These are phyloP conservation scores for Drosophila oshimai DNA, from an alignment of 1,140 invertebrate genomes.

Conservation along the genomic window DNA sequence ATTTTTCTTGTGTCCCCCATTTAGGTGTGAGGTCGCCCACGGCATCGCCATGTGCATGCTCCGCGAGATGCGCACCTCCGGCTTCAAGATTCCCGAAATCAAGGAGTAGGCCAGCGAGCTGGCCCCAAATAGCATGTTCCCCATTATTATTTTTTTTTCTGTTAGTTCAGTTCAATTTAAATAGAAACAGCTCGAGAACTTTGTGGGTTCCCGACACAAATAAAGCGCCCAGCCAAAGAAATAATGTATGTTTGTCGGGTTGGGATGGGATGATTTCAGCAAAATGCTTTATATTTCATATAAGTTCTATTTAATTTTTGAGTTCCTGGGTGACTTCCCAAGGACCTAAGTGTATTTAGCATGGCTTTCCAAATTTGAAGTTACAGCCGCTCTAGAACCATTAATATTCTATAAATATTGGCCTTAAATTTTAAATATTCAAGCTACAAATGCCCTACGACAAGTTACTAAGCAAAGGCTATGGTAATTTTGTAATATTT, in stretches of 20 bases:
- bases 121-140: background rate
- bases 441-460: too few species aligned
- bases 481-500: too few species aligned
- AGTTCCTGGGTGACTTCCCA: too few species aligned
- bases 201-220: slow-evolving; percentile 54
- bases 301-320: too few species aligned
- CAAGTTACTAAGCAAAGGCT: too few species aligned
- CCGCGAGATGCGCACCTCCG: slow-evolving; percentile 40
- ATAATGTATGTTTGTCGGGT: background rate
- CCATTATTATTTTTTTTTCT: slow-evolving; percentile 16
- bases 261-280: background rate
- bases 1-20: background rate
- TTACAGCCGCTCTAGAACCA: too few species aligned
- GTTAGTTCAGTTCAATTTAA: slow-evolving; percentile 14
- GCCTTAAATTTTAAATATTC: too few species aligned
- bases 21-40: slow-evolving; percentile 66
- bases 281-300: too few species aligned
- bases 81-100: slow-evolving; percentile 58
- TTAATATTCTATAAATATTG: too few species aligned
- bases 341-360: too few species aligned
- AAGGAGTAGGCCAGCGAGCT: slow-evolving; percentile 34
- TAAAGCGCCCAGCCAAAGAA: slow-evolving; percentile 39
- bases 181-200: background rate
- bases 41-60: slow-evolving; percentile 66
- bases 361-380: too few species aligned